phyloP scores from a whole-genome alignment of 2,797 vertebrate genomes.

The Sebastes cheni region DNA sequence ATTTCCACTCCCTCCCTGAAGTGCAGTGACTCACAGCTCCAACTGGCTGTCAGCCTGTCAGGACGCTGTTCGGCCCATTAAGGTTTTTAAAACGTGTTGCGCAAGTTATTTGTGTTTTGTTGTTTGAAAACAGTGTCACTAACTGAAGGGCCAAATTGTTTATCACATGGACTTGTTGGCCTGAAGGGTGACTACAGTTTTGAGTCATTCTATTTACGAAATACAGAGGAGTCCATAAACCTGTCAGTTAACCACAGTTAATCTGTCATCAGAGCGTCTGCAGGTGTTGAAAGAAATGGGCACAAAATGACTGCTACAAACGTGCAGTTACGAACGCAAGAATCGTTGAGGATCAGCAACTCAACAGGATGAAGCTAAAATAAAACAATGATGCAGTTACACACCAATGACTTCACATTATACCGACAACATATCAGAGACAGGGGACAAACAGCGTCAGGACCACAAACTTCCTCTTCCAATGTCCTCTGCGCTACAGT shows the following conservation, averaged over 20 bases:
- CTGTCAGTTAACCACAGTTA: neutral
- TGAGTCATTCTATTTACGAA: neutral
- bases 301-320: neutral
- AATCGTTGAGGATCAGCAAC: neutral
- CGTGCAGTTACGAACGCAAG: neutral
- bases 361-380: constrained; percentile 34
- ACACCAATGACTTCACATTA: constrained; percentile 76
- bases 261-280: constrained; percentile 7
- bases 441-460: constrained; percentile 33
- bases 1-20: constrained; percentile 18
- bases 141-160: neutral
- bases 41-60: neutral
- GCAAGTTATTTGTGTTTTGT: neutral
- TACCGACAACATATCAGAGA: constrained; percentile 64
- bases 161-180: neutral
- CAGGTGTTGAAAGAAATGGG: neutral
- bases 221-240: neutral
- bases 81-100: neutral
- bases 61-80: neutral
- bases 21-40: constrained; percentile 14
- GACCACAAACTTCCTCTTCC: constrained; percentile 25
- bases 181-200: neutral
- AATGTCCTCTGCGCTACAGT: constrained; percentile 37
- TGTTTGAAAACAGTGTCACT: neutral
- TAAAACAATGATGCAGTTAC: constrained; percentile 55